A percentile compares a stretch with the other conserved stretches of the same genome.
phyloP scores from a whole-genome alignment of 2,888 invertebrate genomes.

The Epistrophe eligans region DNA sequence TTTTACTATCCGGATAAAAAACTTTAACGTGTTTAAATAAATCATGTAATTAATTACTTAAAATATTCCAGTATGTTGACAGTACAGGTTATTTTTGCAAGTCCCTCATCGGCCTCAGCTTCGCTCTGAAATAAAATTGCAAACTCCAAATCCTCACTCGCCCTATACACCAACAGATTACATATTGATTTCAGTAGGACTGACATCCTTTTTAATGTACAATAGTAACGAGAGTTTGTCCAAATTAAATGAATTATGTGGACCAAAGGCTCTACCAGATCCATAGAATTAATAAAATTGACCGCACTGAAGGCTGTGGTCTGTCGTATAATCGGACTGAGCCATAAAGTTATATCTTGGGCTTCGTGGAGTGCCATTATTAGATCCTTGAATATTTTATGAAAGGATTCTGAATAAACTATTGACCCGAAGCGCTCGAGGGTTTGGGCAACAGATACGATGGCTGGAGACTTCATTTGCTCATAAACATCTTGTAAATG shows the following conservation, averaged over 20 bases:
- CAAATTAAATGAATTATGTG: conserved; percentile 94
- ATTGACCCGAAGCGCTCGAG: conserved; percentile 90
- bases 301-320: conserved; percentile 87
- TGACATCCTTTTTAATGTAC: conserved; percentile 87
- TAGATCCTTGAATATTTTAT: conserved; percentile 91
- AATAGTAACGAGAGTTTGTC: conserved; percentile 92
- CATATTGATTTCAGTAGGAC: conserved; percentile 92
- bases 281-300: conserved; percentile 88
- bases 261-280: conserved; percentile 88
- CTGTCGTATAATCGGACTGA: conserved; percentile 88
- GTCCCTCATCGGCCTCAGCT: conserved; percentile 90
- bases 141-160: conserved; percentile 91
- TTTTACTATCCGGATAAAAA: not conserved
- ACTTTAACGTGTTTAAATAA: conserved; percentile 23
- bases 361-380: conserved; percentile 91
- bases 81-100: conserved; percentile 86
- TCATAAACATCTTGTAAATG: conserved; percentile 95
- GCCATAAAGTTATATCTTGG: conserved; percentile 92
- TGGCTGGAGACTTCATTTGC: conserved; percentile 91
- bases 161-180: conserved; percentile 92
- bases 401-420: conserved; percentile 91
- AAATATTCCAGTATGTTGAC: conserved; percentile 86
- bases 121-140: conserved; percentile 93
- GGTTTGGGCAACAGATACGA: conserved; percentile 92
- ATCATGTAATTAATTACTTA: conserved; percentile 83